Evolutionary conservation across 1,140 invertebrate species (phyloP).

Genomic region (Sipha flava): DNA sequence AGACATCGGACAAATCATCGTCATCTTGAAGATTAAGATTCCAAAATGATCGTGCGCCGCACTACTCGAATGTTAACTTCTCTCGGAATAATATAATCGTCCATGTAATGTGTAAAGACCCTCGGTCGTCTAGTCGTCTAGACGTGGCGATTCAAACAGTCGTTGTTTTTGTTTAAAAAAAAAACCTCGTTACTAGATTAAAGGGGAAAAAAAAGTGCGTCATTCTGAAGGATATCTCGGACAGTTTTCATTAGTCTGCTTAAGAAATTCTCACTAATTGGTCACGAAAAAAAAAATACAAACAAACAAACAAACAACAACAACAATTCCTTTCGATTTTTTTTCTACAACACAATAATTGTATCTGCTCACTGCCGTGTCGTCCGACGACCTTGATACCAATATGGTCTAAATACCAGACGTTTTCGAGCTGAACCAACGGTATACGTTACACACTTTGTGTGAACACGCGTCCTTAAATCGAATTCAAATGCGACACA

Average conservation of each 20-base stretch:
- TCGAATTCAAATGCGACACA: neutral
- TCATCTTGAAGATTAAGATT: too few species aligned
- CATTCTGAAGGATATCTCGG: neutral
- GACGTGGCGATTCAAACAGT: too few species aligned
- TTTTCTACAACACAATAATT: neutral
- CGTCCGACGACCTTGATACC: neutral
- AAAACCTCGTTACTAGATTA: neutral
- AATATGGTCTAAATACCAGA: neutral
- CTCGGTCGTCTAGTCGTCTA: too few species aligned
- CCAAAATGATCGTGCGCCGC: too few species aligned
- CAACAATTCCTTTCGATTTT: neutral
- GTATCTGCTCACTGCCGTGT: neutral
- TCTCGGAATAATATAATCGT: too few species aligned
- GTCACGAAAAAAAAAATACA: neutral
- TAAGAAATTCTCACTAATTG: neutral
- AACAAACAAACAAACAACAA: neutral
- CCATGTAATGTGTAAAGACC: too few species aligned
- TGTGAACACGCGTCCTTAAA: neutral
- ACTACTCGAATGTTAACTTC: too few species aligned
- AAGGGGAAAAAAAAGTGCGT: neutral
- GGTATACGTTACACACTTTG: neutral
- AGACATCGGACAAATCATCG: too few species aligned
- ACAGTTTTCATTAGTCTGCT: neutral
- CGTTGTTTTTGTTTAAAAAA: too few species aligned
- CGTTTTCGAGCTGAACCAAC: neutral